These are phyloP conservation scores for Crepidodera aurea DNA, from an alignment of 2,888 invertebrate genomes.

Conservation along the genomic window DNA sequence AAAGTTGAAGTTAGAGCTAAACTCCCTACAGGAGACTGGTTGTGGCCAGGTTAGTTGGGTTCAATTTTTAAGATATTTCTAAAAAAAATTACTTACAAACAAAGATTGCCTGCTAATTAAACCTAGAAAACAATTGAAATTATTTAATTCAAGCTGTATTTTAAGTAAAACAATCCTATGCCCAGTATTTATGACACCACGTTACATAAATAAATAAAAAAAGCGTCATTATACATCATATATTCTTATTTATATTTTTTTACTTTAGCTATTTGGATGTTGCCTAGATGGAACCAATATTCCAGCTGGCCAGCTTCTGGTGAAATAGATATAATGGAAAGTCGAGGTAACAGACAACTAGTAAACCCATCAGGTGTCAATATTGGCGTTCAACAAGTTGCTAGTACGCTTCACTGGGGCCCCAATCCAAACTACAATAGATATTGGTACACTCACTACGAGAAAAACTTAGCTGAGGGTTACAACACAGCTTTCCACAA, in stretches of 20 bases:
- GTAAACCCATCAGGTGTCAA: constrained; percentile 35
- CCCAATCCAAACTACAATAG: constrained; percentile 66
- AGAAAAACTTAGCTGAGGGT: constrained; percentile 57
- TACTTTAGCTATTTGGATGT: constrained; percentile 70
- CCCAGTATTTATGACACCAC: no score
- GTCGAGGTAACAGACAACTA: constrained; percentile 68
- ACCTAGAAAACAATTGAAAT: no score
- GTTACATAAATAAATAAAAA: no score
- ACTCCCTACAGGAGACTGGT: constrained; percentile 76
- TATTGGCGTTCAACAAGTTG: constrained; percentile 68
- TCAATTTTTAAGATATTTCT: no score
- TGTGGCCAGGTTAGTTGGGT: constrained; percentile 68
- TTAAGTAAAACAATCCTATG: no score
- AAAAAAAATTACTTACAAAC: no score
- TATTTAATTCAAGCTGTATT: no score
- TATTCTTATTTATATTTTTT: no score
- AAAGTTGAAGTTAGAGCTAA: constrained; percentile 71
- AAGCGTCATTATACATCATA: no score
- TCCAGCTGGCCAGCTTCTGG: constrained; percentile 77
- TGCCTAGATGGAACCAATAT: constrained; percentile 71
- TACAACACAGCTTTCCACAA: constrained; percentile 69
- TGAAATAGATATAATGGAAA: constrained; percentile 75
- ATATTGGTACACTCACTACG: constrained; percentile 62
- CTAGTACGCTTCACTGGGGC: constrained; percentile 74
- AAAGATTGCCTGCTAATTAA: no score